A percentile compares a stretch with the other conserved stretches of the same genome.
These are phyloP conservation scores for Heterohyrax brucei DNA, from an alignment of 2,797 vertebrate species.

Conservation along the genomic window DNA sequence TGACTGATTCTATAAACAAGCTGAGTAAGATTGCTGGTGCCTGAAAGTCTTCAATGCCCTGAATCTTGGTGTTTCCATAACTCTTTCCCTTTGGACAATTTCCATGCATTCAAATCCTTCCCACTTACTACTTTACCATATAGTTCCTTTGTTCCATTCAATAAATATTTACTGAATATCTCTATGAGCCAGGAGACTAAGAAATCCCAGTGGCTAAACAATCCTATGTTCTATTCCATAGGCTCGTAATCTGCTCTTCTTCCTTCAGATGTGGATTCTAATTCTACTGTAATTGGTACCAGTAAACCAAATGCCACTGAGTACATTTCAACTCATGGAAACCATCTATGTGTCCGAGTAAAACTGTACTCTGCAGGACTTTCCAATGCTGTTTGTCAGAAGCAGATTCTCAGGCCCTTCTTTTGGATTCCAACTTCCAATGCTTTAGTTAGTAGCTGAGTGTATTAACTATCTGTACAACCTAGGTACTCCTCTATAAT, in stretches of 20 bases:
- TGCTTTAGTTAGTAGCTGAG: no score
- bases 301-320: no score
- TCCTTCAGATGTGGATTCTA: neutral
- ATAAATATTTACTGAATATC: neutral
- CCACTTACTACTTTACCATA: neutral
- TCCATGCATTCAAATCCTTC: neutral
- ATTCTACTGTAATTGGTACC: neutral
- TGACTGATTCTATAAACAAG: slow-evolving; percentile 33
- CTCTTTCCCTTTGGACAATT: slow-evolving; percentile 41
- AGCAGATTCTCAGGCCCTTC: no score
- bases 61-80: neutral
- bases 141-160: neutral
- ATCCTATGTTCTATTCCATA: neutral
- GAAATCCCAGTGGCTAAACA: neutral
- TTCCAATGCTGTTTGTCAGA: no score
- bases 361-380: no score
- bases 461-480: no score
- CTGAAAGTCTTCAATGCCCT: neutral
- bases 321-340: no score
- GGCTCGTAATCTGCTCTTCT: neutral
- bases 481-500: neutral
- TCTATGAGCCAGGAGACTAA: neutral
- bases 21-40: neutral
- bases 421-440: no score
- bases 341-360: no score